A percentile compares a stretch with the other conserved stretches of the same genome.
phyloP scores from a whole-genome alignment of 2,113 vertebrate genomes.

The Nesogale talazaci region DNA sequence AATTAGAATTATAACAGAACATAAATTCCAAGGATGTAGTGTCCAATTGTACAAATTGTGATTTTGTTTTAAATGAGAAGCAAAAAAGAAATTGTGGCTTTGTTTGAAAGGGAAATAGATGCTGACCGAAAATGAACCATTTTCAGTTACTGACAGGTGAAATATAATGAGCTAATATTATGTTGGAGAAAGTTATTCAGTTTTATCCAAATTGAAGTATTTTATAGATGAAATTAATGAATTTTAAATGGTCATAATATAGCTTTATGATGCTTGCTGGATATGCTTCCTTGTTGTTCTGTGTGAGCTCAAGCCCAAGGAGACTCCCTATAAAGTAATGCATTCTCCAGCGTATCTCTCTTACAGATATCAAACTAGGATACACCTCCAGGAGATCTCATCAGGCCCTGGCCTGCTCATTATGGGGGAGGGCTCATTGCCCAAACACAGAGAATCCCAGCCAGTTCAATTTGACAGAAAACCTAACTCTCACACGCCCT shows the following conservation, averaged over 20 bases:
- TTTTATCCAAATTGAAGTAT: background rate
- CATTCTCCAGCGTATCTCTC: no score
- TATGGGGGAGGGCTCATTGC: no score
- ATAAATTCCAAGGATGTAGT: background rate
- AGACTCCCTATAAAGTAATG: no score
- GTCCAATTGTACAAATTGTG: background rate
- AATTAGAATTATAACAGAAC: background rate
- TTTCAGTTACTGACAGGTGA: background rate
- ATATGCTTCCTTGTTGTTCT: no score
- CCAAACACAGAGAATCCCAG: no score
- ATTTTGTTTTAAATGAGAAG: background rate
- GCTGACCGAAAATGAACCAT: background rate
- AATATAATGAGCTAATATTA: background rate
- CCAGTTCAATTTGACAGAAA: no score
- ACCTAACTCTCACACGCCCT: no score
- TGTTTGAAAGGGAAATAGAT: background rate
- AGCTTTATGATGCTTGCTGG: background rate
- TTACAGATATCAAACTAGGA: no score
- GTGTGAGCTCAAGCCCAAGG: no score
- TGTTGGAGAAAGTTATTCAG: background rate
- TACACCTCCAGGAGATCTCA: no score
- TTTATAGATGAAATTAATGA: background rate
- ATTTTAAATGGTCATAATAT: background rate
- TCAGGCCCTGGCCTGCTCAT: no score
- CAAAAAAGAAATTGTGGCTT: background rate